phyloP scores from a whole-genome alignment of 2,797 vertebrate genomes.

The Ataeniobius toweri region DNA sequence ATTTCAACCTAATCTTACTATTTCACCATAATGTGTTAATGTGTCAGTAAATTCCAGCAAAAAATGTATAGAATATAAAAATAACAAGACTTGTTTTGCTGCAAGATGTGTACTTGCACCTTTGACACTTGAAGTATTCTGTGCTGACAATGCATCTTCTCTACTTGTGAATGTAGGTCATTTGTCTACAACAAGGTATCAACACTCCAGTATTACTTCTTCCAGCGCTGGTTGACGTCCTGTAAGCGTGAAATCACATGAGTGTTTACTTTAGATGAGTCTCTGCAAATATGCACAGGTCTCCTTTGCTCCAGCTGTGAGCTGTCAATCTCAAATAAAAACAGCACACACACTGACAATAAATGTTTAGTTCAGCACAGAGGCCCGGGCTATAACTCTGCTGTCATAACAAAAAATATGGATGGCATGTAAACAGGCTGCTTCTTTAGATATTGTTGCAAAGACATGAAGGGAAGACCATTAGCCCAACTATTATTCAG shows the following conservation, averaged over 20 bases:
- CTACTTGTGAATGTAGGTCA: background rate
- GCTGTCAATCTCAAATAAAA: slow-evolving; percentile 5
- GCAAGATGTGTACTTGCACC: background rate
- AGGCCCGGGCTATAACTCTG: slow-evolving; percentile 1
- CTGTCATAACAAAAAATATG: slow-evolving; percentile 24
- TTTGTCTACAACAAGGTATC: background rate
- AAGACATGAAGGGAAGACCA: background rate
- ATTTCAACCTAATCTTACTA: background rate
- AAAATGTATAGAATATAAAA: background rate
- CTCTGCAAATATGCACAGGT: background rate
- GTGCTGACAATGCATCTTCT: background rate
- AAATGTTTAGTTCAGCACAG: background rate
- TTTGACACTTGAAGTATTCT: background rate
- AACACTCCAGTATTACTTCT: background rate
- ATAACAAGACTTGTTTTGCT: background rate
- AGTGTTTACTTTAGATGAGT: background rate
- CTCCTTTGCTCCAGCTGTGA: background rate
- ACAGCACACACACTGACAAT: background rate
- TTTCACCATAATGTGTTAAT: background rate
- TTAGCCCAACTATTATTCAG: background rate
- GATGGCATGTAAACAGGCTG: slow-evolving; percentile 2
- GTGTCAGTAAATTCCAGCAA: background rate
- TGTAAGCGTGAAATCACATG: background rate
- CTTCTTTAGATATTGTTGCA: background rate
- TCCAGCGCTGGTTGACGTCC: background rate